Evolutionary conservation across 92 coral and sea anemone species (phyloP).

Genomic region (Palythoa heliodiscus): DNA sequence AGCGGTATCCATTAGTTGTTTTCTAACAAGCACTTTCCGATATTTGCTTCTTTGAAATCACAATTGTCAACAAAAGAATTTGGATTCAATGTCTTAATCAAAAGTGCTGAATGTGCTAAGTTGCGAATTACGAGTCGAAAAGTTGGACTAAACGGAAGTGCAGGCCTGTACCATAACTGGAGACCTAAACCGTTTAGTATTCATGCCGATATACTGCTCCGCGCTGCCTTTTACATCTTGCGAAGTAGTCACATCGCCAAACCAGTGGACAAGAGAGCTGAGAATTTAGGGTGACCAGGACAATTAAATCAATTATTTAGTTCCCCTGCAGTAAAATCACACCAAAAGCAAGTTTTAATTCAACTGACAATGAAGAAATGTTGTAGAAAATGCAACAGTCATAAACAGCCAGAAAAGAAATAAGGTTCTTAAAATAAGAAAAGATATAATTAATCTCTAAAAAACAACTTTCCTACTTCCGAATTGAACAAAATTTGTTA

Average conservation of each 20-base stretch:
- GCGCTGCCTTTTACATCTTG: background rate
- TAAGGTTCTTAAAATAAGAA: background rate
- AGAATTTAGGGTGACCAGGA: background rate
- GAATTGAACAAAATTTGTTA: background rate
- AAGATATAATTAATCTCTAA: background rate
- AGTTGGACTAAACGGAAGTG: background rate
- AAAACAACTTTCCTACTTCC: background rate
- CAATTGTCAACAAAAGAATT: constrained; percentile 31
- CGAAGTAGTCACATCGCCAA: background rate
- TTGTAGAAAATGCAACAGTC: background rate
- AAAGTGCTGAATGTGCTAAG: constrained; percentile 21
- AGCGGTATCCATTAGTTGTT: background rate
- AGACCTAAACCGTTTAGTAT: background rate
- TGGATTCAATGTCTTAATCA: background rate
- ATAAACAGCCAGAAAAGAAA: background rate
- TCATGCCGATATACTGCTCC: background rate
- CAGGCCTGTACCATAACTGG: background rate
- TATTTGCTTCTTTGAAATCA: constrained; percentile 29
- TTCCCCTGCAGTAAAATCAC: background rate
- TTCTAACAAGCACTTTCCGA: constrained; percentile 15
- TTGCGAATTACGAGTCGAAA: constrained; percentile 20
- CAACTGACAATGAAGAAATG: background rate
- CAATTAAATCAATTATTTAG: background rate
- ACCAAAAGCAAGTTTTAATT: background rate
- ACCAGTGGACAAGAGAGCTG: background rate